Evolutionary conservation across 2,888 invertebrate genomes (phyloP).

Genomic region (Patella pellucida): DNA sequence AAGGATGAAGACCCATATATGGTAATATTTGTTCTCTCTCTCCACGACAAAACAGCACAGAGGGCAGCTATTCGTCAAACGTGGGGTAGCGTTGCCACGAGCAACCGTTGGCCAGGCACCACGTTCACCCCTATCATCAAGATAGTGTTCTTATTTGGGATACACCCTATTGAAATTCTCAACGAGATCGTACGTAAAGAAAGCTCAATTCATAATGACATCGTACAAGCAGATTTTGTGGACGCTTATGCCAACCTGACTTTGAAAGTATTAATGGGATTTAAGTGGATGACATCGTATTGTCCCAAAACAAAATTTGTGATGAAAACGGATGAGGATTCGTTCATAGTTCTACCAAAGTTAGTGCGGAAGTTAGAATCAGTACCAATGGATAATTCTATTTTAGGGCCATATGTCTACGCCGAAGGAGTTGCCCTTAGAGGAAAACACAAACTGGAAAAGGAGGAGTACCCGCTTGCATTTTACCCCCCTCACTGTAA

Average conservation of each 20-base stretch:
- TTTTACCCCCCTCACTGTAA: slow-evolving; percentile 7
- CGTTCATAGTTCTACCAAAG: neutral
- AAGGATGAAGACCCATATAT: neutral
- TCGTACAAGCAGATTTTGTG: slow-evolving; percentile 11
- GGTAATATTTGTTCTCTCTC: neutral
- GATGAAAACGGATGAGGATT: slow-evolving; percentile 17
- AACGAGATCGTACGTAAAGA: neutral
- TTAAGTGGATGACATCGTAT: slow-evolving; percentile 5
- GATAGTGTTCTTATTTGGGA: neutral
- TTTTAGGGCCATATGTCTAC: neutral
- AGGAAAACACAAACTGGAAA: neutral
- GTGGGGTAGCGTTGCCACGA: neutral
- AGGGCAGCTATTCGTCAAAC: neutral
- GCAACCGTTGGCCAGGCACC: neutral
- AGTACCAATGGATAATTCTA: neutral
- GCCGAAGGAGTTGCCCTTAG: neutral
- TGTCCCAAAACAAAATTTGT: slow-evolving; percentile 11
- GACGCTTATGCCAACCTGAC: slow-evolving; percentile 15
- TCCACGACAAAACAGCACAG: neutral
- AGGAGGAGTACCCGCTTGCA: neutral
- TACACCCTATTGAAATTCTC: neutral
- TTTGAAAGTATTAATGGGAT: slow-evolving; percentile 2
- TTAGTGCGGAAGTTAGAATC: neutral
- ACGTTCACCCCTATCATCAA: neutral
- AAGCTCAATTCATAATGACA: neutral